Evolutionary conservation across 2,797 vertebrate species (phyloP), one percentile per base, ranked within the genome.

Genomic region (Echiichthys vipera): DNA sequence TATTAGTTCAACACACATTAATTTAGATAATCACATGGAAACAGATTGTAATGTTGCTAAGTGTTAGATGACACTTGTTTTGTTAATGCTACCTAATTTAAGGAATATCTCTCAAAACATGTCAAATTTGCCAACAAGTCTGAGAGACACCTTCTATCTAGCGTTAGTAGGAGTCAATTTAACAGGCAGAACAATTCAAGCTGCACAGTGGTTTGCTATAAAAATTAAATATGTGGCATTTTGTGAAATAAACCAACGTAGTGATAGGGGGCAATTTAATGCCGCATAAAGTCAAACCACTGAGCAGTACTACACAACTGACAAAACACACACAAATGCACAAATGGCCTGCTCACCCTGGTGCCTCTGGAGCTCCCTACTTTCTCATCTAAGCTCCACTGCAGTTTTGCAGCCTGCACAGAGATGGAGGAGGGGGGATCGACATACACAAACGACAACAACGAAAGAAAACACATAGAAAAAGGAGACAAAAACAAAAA

Each of bases 321-420:
- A 78, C 18, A 74, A 67, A 50, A 85, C 49, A 90, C 65, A 90
- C 42, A 51, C 65, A 86, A 51, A 87, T 43, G 70, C 77, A 88
- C 88, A 59, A 80, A 85, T 83, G 83, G 77, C 88, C 82, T 89
- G 88, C 93, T 94, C 94, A 95, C 94, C 93, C 93, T 91, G 91
- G 82, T 84, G 89, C 84, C 89, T 93, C 89, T 84, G 88, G 88
- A 87, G 89, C 87, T 93, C 89, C 94, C 94, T 95, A 94, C 93
- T 91, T 93, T 94, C 91, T 95, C 93, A 93, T 92, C 91, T 94
- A 95, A 94, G 88, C 93, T 93, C 95, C 94, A 95, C 90, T 95
- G 94, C 88, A 92, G 89, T 84, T 94, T 93, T 91, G 93, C 90
- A 93, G 94, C 93, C 95, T 95, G 93, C 83, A 89, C 90, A 91